Conservation (phyloP, 1,140 invertebrate species). For the Meloidogyne exigua region DNA sequence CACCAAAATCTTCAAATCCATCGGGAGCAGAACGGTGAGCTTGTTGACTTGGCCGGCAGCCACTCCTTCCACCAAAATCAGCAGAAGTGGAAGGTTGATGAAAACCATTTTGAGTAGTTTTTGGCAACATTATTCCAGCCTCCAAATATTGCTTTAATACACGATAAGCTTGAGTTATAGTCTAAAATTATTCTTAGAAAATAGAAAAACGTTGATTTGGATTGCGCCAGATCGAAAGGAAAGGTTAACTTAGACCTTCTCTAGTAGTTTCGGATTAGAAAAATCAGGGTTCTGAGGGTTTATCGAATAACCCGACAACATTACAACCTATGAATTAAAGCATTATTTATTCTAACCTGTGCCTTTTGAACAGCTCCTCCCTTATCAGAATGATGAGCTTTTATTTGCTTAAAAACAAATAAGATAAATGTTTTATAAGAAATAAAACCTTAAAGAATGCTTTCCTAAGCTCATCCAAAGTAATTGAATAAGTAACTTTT, state of each 20-base stretch:
- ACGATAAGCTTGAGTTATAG: conserved; percentile 29
- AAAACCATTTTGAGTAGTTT: not conserved
- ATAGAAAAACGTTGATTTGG: not conserved
- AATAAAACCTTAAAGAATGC: conserved; percentile 21
- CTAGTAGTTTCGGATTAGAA: no score
- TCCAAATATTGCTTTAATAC: conserved; percentile 32
- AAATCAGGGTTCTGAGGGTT: no score
- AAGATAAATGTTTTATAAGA: not conserved
- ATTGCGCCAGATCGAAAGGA: no score
- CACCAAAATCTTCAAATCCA: conserved; percentile 35
- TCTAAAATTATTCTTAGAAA: conserved; percentile 17
- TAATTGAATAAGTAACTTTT: conserved; percentile 20
- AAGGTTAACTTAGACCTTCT: no score
- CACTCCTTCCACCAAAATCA: conserved; percentile 10
- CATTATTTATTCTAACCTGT: conserved; percentile 23
- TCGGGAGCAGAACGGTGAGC: not conserved
- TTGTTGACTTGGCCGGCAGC: conserved; percentile 1
- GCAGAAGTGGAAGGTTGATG: conserved; percentile 5
- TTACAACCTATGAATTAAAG: no score
- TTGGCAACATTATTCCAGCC: conserved; percentile 17
- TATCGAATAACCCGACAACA: no score
- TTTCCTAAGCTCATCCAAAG: conserved; percentile 8
- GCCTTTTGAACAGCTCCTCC: conserved; percentile 29
- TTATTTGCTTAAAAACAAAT: conserved; percentile 33
- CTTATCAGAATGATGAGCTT: conserved; percentile 27